A percentile compares a stretch with the other conserved stretches of the same genome.
These are phyloP conservation scores for Schrankia costaestrigalis DNA, from an alignment of 2,888 invertebrate genomes.

Conservation along the genomic window DNA sequence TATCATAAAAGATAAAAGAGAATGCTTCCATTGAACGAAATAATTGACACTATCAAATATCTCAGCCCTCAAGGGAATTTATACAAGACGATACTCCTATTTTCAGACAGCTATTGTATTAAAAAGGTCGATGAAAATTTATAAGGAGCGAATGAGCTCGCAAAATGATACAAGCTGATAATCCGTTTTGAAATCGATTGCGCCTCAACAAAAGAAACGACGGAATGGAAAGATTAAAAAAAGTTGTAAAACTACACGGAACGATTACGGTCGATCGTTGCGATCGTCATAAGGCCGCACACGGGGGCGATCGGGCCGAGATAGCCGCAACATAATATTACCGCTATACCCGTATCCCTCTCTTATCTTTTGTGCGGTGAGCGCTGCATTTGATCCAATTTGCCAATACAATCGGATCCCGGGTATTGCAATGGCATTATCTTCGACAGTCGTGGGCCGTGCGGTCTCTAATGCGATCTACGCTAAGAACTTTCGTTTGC, in stretches of 20 bases:
- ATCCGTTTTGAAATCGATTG: conserved; percentile 39
- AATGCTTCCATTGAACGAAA: conserved; percentile 1
- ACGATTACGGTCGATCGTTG: conserved; percentile 46
- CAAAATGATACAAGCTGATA: conserved; percentile 37
- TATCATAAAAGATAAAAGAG: not conserved
- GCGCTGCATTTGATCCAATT: conserved; percentile 81
- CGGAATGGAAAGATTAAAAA: conserved; percentile 45
- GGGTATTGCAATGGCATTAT: conserved; percentile 79
- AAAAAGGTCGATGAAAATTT: conserved; percentile 29
- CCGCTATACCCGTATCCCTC: conserved; percentile 54
- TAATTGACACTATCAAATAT: conserved; percentile 2
- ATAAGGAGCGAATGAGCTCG: conserved; percentile 28
- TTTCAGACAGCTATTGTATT: conserved; percentile 18
- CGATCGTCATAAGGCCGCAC: conserved; percentile 42
- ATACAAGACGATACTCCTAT: conserved; percentile 13
- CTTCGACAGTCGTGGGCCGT: conserved; percentile 57
- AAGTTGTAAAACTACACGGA: conserved; percentile 41
- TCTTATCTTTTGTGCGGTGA: conserved; percentile 77
- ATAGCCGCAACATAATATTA: conserved; percentile 68
- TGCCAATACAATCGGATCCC: conserved; percentile 79
- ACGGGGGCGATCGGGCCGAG: conserved; percentile 46
- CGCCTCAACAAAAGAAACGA: conserved; percentile 41
- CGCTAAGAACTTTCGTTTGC: conserved; percentile 58
- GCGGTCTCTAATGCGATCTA: conserved; percentile 67
- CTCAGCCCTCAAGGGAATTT: conserved; percentile 6